Conservation (phyloP, 2,888 invertebrate genomes). For the Aethes cnicana region DNA sequence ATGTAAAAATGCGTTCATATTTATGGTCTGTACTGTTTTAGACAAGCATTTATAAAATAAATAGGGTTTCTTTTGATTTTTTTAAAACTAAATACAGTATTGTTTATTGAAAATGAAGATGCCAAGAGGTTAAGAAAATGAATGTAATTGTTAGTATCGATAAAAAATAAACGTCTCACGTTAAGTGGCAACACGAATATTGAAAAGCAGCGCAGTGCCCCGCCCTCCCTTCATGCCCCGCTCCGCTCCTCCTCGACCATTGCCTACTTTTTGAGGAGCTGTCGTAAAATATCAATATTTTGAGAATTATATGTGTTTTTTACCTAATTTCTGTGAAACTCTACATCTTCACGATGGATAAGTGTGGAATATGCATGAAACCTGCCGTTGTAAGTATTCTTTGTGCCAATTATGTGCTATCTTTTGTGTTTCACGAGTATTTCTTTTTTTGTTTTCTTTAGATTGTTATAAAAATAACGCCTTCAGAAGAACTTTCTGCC, state of each 20-base stretch:
- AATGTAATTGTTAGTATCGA: too few relatives aligned
- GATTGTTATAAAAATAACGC: constrained; percentile 71
- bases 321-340: constrained; percentile 44
- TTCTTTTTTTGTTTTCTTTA: constrained; percentile 78
- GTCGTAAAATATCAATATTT: constrained; percentile 61
- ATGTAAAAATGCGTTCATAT: background rate
- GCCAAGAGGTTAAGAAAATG: too few relatives aligned
- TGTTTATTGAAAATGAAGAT: constrained; percentile 8
- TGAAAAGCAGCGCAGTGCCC: constrained; percentile 41
- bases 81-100: too few relatives aligned
- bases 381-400: constrained; percentile 69
- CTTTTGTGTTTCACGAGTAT: constrained; percentile 55
- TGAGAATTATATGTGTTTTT: constrained; percentile 58
- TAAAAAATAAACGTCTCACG: constrained; percentile 15
- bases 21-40: too few relatives aligned
- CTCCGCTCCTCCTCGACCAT: constrained; percentile 63
- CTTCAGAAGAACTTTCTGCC: constrained; percentile 40
- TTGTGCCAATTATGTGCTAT: constrained; percentile 42
- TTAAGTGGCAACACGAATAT: constrained; percentile 35
- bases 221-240: constrained; percentile 48
- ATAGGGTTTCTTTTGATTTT: too few relatives aligned
- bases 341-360: constrained; percentile 62
- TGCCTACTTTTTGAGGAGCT: constrained; percentile 52
- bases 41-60: too few relatives aligned
- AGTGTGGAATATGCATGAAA: constrained; percentile 75